phyloP scores from a whole-genome alignment of 2,888 invertebrate genomes.

The Noctua pronuba region DNA sequence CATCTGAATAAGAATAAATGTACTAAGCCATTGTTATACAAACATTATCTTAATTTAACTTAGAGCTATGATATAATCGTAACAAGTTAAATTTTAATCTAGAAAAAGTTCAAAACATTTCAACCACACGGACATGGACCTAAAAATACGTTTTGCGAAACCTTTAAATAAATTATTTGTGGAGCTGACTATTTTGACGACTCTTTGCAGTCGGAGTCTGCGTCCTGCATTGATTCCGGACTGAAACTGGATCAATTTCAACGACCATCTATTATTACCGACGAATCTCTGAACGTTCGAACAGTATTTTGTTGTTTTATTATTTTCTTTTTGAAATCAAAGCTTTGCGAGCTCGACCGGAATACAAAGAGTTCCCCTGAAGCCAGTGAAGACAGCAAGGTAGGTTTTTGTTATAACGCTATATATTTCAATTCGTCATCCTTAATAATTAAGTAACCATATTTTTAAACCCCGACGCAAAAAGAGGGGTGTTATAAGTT shows the following conservation, averaged over 20 bases:
- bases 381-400: not conserved
- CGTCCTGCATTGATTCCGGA: conserved; percentile 15
- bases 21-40: too few species aligned
- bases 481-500: too few species aligned
- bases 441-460: not conserved
- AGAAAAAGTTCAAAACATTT: not conserved
- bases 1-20: too few species aligned
- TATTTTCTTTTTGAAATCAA: not conserved
- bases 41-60: too few species aligned
- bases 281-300: not conserved
- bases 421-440: not conserved
- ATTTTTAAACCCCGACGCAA: too few species aligned
- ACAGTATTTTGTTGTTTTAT: not conserved
- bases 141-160: not conserved
- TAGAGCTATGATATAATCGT: too few species aligned
- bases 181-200: conserved; percentile 12
- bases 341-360: not conserved
- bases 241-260: conserved; percentile 25
- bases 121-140: not conserved
- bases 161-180: conserved; percentile 16
- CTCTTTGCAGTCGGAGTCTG: conserved; percentile 29
- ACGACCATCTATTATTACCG: conserved; percentile 18
- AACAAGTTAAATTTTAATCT: too few species aligned
- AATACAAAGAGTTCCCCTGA: not conserved
- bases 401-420: not conserved